These are phyloP conservation scores for Dorcus parallelipipedus DNA, from an alignment of 2,888 invertebrate genomes.

Conservation along the genomic window DNA sequence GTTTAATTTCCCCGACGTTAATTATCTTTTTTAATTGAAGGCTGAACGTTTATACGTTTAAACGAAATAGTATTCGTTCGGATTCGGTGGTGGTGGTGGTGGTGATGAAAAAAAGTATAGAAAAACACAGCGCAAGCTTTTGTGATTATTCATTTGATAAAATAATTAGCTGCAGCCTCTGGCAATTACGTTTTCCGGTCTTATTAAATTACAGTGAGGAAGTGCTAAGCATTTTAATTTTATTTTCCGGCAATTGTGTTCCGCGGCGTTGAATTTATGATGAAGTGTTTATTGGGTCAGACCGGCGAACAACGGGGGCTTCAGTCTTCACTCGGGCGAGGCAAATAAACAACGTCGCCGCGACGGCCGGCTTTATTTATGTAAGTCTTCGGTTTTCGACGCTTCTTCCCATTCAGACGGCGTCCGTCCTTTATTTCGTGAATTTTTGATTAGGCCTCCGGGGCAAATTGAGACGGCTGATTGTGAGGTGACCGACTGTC, in stretches of 20 bases:
- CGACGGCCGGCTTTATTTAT: no score
- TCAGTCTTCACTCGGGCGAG: no score
- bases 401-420: no score
- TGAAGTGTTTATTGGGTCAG: conserved; percentile 33
- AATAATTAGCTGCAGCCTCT: conserved; percentile 42
- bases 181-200: conserved; percentile 42
- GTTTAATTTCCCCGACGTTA: no score
- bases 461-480: no score
- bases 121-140: conserved; percentile 31
- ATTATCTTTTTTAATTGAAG: no score
- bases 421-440: no score
- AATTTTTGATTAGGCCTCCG: no score
- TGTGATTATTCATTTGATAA: conserved; percentile 41
- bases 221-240: conserved; percentile 47
- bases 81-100: not conserved
- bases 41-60: no score
- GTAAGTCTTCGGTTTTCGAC: no score
- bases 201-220: conserved; percentile 46
- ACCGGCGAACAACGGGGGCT: not conserved
- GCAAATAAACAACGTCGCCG: no score
- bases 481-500: no score
- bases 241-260: conserved; percentile 37
- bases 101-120: conserved; percentile 18
- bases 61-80: not conserved
- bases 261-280: conserved; percentile 37